Evolutionary conservation across 2,888 invertebrate species (phyloP).

Genomic region (Ophion costatus): DNA sequence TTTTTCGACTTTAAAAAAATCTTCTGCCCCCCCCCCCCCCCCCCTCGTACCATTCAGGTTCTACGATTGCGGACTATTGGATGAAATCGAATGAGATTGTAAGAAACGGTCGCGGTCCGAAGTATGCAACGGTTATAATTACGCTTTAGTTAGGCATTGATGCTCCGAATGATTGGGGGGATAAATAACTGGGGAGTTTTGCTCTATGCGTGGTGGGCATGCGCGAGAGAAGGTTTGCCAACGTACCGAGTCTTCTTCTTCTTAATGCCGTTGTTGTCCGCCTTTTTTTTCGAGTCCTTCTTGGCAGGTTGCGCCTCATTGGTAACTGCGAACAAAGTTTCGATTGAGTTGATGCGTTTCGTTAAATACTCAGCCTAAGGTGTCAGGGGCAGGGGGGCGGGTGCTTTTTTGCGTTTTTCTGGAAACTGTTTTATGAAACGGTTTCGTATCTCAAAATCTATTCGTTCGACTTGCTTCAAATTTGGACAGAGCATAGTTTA

Average conservation of each 20-base stretch:
- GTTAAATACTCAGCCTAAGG: not conserved
- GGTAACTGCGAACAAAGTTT: conserved; percentile 73
- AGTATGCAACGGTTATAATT: no score
- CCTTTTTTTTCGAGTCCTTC: conserved; percentile 91
- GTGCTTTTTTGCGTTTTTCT: no score
- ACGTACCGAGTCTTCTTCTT: conserved; percentile 95
- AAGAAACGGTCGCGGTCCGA: no score
- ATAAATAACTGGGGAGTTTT: not conserved
- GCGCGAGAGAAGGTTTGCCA: not conserved
- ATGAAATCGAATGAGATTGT: not conserved
- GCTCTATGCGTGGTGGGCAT: not conserved
- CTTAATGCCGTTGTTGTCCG: conserved; percentile 93
- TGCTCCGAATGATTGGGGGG: no score
- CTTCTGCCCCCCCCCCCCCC: not conserved
- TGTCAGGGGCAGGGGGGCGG: no score
- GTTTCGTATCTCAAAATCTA: no score
- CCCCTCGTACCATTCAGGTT: not conserved
- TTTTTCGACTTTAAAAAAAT: not conserved
- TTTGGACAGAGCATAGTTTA: no score
- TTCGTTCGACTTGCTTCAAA: no score
- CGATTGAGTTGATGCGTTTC: conserved; percentile 2
- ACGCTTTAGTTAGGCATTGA: no score
- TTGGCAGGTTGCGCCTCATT: conserved; percentile 82
- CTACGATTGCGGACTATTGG: not conserved
- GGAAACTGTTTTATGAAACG: no score